Evolutionary conservation across 2,888 invertebrate genomes (phyloP).

Genomic region (Chaetogeoica ovagalla): DNA sequence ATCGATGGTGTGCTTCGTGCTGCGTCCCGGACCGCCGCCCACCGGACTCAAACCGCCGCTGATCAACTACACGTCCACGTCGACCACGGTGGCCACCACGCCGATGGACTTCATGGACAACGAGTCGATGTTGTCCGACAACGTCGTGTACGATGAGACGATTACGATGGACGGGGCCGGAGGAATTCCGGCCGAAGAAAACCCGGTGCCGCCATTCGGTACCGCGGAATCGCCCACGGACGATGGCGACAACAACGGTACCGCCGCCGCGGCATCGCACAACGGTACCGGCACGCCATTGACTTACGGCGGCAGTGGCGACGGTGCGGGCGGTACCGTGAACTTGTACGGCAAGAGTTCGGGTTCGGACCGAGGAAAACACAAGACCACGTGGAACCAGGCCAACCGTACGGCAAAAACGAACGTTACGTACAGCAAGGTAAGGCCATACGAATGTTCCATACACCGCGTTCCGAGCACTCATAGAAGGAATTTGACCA

Average conservation of each 20-base stretch:
- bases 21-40: conserved; percentile 76
- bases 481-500: no score
- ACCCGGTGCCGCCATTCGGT: background rate
- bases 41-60: conserved; percentile 39
- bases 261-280: background rate
- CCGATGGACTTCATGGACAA: conserved; percentile 43
- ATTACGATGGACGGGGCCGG: background rate
- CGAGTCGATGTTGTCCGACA: conserved; percentile 25
- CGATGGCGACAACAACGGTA: no score
- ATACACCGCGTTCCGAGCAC: no score
- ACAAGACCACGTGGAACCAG: conserved; percentile 38
- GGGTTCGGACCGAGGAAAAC: conserved; percentile 29
- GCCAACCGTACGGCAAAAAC: conserved; percentile 14
- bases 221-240: background rate
- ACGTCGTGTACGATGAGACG: conserved; percentile 33
- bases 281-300: background rate
- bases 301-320: conserved; percentile 6
- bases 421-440: conserved; percentile 28
- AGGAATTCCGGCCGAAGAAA: background rate
- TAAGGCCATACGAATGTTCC: background rate
- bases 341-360: conserved; percentile 35
- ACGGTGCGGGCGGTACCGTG: background rate
- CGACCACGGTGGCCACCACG: conserved; percentile 40
- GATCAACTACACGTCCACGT: conserved; percentile 43
- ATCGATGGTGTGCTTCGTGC: conserved; percentile 83